These are phyloP conservation scores for Hesperia comma DNA, from an alignment of 2,888 invertebrate species.

Conservation along the genomic window DNA sequence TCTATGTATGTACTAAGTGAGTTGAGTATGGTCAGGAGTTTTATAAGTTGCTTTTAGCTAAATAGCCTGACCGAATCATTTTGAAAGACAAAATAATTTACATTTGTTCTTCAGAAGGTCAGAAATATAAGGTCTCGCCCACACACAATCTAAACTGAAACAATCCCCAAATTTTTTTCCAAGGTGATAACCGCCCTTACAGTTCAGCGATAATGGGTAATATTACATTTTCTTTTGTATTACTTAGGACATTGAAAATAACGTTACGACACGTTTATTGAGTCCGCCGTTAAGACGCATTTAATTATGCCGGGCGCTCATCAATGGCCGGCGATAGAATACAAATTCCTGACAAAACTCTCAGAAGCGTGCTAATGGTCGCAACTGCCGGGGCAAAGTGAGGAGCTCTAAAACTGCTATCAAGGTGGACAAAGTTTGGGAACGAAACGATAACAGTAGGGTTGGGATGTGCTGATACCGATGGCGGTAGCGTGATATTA, in stretches of 20 bases:
- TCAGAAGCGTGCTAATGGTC: slow-evolving; percentile 52
- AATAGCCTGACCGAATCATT: too few relatives aligned
- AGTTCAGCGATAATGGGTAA: too few relatives aligned
- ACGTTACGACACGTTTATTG: slow-evolving; percentile 27
- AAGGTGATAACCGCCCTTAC: too few relatives aligned
- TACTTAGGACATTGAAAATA: slow-evolving; percentile 22
- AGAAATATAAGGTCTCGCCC: too few relatives aligned
- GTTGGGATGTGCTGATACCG: slow-evolving; percentile 41
- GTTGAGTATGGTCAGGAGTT: too few relatives aligned
- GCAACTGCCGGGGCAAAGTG: slow-evolving; percentile 50
- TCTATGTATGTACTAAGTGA: too few relatives aligned
- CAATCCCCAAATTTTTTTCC: too few relatives aligned
- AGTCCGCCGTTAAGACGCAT: slow-evolving; percentile 30
- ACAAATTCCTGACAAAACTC: slow-evolving; percentile 45
- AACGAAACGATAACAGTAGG: slow-evolving; percentile 55
- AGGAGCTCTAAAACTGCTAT: slow-evolving; percentile 62
- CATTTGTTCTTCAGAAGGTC: too few relatives aligned
- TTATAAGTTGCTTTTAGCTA: too few relatives aligned
- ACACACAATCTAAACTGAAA: too few relatives aligned
- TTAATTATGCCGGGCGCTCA: slow-evolving; percentile 46
- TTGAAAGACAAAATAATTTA: too few relatives aligned
- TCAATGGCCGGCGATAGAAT: slow-evolving; percentile 45
- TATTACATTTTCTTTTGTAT: slow-evolving; percentile 5
- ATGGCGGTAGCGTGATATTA: not conserved
- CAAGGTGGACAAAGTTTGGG: slow-evolving; percentile 70